These are phyloP conservation scores for Eumaeus atala DNA, from an alignment of 1,140 invertebrate species.

Conservation along the genomic window DNA sequence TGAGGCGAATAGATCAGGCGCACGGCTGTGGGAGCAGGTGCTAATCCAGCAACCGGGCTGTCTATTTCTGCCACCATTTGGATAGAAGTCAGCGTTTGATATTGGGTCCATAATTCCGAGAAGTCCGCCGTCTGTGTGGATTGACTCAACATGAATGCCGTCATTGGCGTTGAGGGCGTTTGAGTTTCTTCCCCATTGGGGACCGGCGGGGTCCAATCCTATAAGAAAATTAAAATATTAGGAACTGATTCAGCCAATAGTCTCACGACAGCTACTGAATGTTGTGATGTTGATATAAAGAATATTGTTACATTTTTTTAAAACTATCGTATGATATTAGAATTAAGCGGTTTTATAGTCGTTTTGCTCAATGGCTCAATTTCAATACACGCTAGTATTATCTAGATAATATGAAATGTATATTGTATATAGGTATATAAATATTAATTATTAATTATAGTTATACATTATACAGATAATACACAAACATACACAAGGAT, in stretches of 20 bases:
- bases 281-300: no score
- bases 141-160: constrained; percentile 25
- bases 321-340: no score
- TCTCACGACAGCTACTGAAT: no score
- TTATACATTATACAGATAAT: no score
- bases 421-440: no score
- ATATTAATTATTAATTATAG: no score
- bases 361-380: no score
- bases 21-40: constrained; percentile 66
- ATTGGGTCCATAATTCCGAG: constrained; percentile 47
- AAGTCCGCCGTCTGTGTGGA: constrained; percentile 74
- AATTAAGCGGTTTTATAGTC: no score
- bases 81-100: constrained; percentile 72
- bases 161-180: not conserved
- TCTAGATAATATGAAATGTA: no score
- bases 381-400: no score
- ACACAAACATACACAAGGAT: no score
- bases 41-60: constrained; percentile 78
- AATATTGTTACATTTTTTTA: no score
- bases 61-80: constrained; percentile 70
- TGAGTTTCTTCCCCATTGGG: not conserved
- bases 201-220: constrained; percentile 1
- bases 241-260: constrained; percentile 22
- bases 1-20: constrained; percentile 71
- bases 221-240: not conserved